Conservation (phyloP, 2,797 vertebrate genomes). For the Nyctibius grandis region DNA sequence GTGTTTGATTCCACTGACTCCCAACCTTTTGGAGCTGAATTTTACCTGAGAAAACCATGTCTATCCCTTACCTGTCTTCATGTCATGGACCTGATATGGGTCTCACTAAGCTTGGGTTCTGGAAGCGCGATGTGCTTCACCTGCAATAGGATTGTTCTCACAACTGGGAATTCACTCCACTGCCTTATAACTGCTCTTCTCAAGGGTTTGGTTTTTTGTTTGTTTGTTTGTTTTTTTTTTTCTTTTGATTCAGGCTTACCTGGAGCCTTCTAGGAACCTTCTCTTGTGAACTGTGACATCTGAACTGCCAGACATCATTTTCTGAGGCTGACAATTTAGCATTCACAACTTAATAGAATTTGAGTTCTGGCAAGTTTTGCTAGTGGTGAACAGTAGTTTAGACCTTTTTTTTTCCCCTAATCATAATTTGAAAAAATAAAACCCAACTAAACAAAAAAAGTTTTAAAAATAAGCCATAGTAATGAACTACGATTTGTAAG, state of each 20-base stretch:
- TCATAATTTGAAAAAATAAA: neutral
- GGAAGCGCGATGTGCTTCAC: neutral
- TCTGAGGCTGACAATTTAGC: neutral
- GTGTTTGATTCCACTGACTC: neutral
- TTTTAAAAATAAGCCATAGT: neutral
- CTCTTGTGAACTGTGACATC: neutral
- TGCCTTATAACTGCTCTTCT: neutral
- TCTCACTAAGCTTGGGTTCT: neutral
- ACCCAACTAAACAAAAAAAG: neutral
- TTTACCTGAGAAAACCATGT: neutral
- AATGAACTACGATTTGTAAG: neutral
- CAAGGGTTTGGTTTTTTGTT: neutral
- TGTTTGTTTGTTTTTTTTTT: neutral
- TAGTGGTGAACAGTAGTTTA: accelerated
- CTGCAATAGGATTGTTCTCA: neutral
- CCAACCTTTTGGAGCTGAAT: neutral
- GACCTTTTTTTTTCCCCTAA: neutral
- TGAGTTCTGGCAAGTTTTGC: neutral
- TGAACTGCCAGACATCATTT: neutral
- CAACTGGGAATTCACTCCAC: neutral
- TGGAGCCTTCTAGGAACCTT: neutral
- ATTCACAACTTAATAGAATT: neutral
- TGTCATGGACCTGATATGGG: neutral
- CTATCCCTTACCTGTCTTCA: neutral
- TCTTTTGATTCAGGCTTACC: neutral